Evolutionary conservation across 2,113 vertebrate genomes (phyloP).

Genomic region (Melanostigma gelatinosum): DNA sequence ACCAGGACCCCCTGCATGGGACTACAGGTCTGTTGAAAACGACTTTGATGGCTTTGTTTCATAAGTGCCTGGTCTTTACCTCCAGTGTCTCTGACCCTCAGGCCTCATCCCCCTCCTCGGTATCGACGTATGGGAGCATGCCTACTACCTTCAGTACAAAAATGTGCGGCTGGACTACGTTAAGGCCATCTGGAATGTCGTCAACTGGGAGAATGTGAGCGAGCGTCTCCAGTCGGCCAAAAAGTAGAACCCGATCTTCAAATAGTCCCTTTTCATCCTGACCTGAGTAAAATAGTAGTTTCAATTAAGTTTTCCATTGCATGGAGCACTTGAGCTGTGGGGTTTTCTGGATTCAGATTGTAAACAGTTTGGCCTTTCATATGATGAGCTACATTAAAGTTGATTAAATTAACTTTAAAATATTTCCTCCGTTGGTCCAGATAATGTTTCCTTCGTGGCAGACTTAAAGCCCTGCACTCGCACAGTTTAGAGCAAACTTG

Average conservation of each 20-base stretch:
- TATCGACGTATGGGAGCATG: constrained; percentile 98
- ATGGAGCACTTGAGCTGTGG: not conserved
- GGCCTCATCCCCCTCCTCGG: constrained; percentile 95
- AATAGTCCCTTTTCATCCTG: not conserved
- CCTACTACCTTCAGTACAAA: constrained; percentile 99
- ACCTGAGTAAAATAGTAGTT: constrained; percentile 31
- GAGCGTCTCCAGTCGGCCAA: constrained; percentile 88
- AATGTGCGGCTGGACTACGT: constrained; percentile 97
- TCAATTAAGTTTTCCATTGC: constrained; percentile 27
- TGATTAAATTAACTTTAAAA: constrained; percentile 5
- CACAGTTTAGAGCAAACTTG: not conserved
- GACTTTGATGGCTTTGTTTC: not conserved
- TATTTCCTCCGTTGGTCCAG: not conserved
- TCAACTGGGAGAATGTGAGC: constrained; percentile 95
- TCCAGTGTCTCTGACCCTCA: constrained; percentile 58
- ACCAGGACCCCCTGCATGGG: constrained; percentile 96
- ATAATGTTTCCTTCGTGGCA: not conserved
- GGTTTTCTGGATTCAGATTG: not conserved
- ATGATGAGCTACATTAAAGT: not conserved
- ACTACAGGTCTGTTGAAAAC: constrained; percentile 88
- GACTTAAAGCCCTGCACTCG: not conserved
- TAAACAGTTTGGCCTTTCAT: not conserved
- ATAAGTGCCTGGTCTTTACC: not conserved
- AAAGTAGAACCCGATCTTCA: constrained; percentile 80
- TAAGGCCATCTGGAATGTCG: constrained; percentile 96